These are phyloP conservation scores for Odontophorus gujanensis DNA, from an alignment of 2,113 vertebrate genomes.

Conservation along the genomic window DNA sequence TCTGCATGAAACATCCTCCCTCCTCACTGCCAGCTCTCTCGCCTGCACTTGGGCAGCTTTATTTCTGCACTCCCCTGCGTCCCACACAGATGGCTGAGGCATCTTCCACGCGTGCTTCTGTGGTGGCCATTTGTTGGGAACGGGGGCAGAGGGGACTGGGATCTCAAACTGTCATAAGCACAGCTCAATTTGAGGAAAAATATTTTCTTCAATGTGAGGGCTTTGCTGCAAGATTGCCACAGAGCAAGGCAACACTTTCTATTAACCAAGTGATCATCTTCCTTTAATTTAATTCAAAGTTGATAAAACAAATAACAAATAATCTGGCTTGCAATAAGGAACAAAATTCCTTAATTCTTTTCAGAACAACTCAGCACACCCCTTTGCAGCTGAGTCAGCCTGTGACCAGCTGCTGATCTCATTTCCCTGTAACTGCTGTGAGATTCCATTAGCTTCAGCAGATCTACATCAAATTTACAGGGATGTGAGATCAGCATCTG, in stretches of 20 bases:
- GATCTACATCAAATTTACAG: conserved; percentile 57
- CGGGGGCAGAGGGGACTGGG: background rate
- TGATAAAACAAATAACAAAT: background rate
- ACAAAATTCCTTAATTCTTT: background rate
- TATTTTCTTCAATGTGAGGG: background rate
- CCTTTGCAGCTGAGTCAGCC: conserved; percentile 51
- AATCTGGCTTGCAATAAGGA: background rate
- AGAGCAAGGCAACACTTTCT: background rate
- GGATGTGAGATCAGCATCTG: conserved; percentile 38
- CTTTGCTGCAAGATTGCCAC: background rate
- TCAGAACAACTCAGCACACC: background rate
- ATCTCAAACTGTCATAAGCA: background rate
- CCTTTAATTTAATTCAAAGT: background rate
- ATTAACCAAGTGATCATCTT: background rate
- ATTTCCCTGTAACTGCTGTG: conserved; percentile 18
- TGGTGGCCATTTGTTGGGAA: background rate
- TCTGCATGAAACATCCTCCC: background rate
- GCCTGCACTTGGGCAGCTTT: background rate
- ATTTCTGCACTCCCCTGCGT: background rate
- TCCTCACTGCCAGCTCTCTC: background rate
- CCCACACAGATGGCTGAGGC: background rate
- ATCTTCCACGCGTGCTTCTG: background rate
- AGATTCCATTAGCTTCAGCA: conserved; percentile 59
- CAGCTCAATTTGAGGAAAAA: background rate
- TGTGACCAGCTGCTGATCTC: conserved; percentile 49